Percentiles rank a stretch among this genome's conserved stretches.
Conservation (phyloP, 2,888 invertebrate genomes). For the Bombylius discolor region DNA sequence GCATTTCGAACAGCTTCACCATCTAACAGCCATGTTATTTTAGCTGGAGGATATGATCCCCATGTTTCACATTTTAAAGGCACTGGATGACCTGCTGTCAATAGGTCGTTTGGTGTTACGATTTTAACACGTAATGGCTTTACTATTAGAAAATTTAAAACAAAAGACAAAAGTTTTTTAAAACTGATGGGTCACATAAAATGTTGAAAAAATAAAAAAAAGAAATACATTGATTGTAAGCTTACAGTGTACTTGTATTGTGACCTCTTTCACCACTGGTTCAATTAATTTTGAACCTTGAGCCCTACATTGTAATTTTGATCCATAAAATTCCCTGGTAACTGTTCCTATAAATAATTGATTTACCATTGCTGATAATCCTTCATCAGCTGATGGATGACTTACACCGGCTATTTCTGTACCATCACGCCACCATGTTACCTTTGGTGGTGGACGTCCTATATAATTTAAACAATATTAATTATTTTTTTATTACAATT, state of each 20-base stretch:
- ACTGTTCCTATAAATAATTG: conserved; percentile 61
- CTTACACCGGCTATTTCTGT: conserved; percentile 59
- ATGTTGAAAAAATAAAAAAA: neutral
- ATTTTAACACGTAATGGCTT: conserved; percentile 67
- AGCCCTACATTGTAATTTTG: conserved; percentile 63
- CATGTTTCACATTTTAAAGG: conserved; percentile 66
- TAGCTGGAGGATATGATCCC: conserved; percentile 72
- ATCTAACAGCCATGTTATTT: conserved; percentile 68
- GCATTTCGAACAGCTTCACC: conserved; percentile 51
- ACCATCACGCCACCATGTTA: conserved; percentile 72
- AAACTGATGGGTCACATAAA: neutral
- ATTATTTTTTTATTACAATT: too few relatives aligned
- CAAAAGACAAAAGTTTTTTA: conserved; percentile 7
- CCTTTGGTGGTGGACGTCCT: conserved; percentile 71
- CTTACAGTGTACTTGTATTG: conserved; percentile 59
- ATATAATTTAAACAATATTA: neutral
- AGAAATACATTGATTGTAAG: conserved; percentile 15
- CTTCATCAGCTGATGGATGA: conserved; percentile 48
- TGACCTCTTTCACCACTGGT: conserved; percentile 57
- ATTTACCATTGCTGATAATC: conserved; percentile 51
- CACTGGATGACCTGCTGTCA: conserved; percentile 60
- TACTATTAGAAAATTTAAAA: conserved; percentile 41
- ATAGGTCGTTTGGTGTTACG: conserved; percentile 54
- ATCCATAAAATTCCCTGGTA: conserved; percentile 57
- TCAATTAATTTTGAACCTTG: conserved; percentile 58